A percentile compares a stretch with the other conserved stretches of the same genome.
phyloP scores from a whole-genome alignment of 2,888 invertebrate genomes.

The Platycnemis pennipes region DNA sequence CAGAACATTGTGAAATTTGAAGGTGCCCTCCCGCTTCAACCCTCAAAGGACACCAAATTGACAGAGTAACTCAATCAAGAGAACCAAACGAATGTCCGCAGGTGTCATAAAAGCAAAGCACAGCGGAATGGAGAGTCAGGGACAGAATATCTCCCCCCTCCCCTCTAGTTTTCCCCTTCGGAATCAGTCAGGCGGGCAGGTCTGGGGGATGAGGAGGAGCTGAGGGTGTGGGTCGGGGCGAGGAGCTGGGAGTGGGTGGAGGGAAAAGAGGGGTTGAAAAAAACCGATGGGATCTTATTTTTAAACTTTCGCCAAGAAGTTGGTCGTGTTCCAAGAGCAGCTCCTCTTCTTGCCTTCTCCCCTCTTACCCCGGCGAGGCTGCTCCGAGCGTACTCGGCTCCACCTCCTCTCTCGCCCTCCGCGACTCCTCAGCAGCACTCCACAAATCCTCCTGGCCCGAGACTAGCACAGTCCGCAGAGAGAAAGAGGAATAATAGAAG shows the following conservation, averaged over 20 bases:
- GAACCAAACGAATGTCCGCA: background rate
- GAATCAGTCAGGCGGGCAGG: background rate
- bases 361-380: too few species aligned
- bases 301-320: constrained; percentile 52
- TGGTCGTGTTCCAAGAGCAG: constrained; percentile 48
- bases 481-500: background rate
- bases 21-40: background rate
- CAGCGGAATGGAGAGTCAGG: background rate
- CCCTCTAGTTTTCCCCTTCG: background rate
- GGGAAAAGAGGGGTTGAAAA: background rate
- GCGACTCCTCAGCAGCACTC: background rate
- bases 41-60: background rate
- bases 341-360: background rate
- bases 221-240: background rate
- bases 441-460: constrained; percentile 23
- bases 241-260: background rate
- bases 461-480: constrained; percentile 25
- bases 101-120: background rate
- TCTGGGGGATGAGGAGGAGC: background rate
- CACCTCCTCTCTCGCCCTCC: background rate
- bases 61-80: constrained; percentile 7
- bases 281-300: constrained; percentile 37
- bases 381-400: background rate
- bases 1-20: background rate
- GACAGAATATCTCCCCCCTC: background rate